Evolutionary conservation across 1,140 invertebrate species (phyloP).

Genomic region (Semibalanus balanoides): DNA sequence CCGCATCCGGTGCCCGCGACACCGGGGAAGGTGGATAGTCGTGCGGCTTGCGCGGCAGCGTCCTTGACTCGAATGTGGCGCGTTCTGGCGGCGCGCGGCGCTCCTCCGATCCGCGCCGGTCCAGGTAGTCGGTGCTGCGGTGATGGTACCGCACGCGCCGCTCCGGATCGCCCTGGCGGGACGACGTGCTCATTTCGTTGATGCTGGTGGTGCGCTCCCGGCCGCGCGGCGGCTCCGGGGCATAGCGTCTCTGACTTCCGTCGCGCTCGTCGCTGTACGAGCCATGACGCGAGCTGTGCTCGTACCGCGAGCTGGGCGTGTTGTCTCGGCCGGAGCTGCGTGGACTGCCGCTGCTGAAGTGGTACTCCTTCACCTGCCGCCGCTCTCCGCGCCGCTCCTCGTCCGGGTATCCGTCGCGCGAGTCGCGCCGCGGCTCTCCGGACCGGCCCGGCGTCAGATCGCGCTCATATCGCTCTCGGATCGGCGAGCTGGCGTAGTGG

Average conservation of each 20-base stretch:
- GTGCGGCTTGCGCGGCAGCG: background rate
- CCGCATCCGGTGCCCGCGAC: background rate
- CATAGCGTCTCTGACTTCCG: no score
- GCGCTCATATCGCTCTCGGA: background rate
- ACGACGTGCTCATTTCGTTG: background rate
- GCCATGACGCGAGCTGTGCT: background rate
- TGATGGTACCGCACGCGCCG: background rate
- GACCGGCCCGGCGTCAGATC: conserved; percentile 13
- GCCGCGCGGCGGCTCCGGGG: no score
- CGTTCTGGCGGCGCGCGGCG: no score
- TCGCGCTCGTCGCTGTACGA: background rate
- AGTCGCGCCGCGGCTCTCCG: conserved; percentile 15
- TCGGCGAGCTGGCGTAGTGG: background rate
- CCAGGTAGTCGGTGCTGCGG: background rate
- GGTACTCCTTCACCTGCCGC: background rate
- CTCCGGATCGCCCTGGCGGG: background rate
- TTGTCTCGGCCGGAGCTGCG: background rate
- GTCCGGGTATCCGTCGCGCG: conserved; percentile 1
- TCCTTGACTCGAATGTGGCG: background rate
- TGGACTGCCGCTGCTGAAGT: background rate
- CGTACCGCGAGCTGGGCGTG: background rate
- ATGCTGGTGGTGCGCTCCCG: background rate
- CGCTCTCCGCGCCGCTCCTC: background rate
- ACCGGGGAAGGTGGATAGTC: background rate
- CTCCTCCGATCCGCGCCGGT: background rate